Evolutionary conservation across 2,797 vertebrate genomes (phyloP).

Genomic region (Danio aesculapii): DNA sequence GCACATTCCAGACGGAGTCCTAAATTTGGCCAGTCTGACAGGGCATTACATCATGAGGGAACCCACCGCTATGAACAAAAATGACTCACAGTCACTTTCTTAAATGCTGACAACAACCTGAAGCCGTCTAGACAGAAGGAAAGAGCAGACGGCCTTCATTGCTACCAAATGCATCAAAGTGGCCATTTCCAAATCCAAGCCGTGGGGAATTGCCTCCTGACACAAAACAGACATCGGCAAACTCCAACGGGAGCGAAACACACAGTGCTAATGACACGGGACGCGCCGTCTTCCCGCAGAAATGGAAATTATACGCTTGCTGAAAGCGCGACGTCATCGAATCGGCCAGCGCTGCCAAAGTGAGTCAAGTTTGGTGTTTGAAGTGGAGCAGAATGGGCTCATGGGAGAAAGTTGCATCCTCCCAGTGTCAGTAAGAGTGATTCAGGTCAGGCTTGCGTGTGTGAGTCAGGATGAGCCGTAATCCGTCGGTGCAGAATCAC

Average conservation of each 20-base stretch:
- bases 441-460: constrained; percentile 48
- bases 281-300: neutral
- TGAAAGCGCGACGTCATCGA: constrained; percentile 6
- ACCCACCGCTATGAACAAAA: constrained; percentile 31
- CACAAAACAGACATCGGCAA: constrained; percentile 21
- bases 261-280: neutral
- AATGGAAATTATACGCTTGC: constrained; percentile 5
- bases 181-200: constrained; percentile 41
- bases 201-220: constrained; percentile 34
- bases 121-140: constrained; percentile 59
- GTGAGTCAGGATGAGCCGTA: constrained; percentile 49
- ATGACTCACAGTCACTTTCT: constrained; percentile 47
- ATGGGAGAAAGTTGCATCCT: constrained; percentile 28
- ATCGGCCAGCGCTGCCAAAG: neutral
- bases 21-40: constrained; percentile 40
- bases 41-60: constrained; percentile 57
- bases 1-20: constrained; percentile 35
- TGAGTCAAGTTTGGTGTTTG: constrained; percentile 13
- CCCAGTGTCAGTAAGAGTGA: constrained; percentile 50
- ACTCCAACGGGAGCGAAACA: constrained; percentile 7
- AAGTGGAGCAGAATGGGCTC: constrained; percentile 18
- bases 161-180: constrained; percentile 50
- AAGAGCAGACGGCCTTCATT: constrained; percentile 45
- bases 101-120: constrained; percentile 49
- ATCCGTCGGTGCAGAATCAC: too few relatives aligned